These are phyloP conservation scores for Odontothrips loti DNA, from an alignment of 2,888 invertebrate genomes.

Conservation along the genomic window DNA sequence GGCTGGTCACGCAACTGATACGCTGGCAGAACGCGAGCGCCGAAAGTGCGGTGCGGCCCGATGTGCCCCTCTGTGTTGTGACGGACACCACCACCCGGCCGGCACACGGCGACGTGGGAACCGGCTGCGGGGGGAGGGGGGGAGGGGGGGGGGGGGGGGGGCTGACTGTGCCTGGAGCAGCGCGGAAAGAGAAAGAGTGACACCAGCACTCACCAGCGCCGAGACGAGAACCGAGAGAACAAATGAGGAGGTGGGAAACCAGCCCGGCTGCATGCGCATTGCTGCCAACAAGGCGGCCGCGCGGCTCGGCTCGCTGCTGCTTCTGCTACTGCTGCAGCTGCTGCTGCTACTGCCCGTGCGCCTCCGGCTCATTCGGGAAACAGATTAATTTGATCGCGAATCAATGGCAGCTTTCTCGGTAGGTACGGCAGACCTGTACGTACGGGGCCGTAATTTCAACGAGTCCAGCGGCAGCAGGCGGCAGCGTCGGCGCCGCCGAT, in stretches of 20 bases:
- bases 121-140: background rate
- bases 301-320: too few species aligned
- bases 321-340: background rate
- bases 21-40: too few species aligned
- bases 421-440: background rate
- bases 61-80: too few species aligned
- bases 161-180: background rate
- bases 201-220: background rate
- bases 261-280: background rate
- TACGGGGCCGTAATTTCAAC: background rate
- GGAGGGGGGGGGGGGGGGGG: background rate
- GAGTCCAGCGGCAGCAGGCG: background rate
- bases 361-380: background rate
- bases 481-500: background rate
- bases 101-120: background rate
- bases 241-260: background rate
- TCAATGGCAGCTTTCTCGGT: conserved; percentile 13
- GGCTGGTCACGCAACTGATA: background rate
- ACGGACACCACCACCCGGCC: background rate
- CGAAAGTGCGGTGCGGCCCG: too few species aligned
- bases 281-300: background rate
- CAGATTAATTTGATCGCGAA: background rate
- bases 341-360: background rate
- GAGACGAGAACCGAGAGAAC: background rate
- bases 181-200: background rate